These are phyloP conservation scores for Dermatophagoides farinae DNA, from an alignment of 1,140 invertebrate genomes.

Conservation along the genomic window DNA sequence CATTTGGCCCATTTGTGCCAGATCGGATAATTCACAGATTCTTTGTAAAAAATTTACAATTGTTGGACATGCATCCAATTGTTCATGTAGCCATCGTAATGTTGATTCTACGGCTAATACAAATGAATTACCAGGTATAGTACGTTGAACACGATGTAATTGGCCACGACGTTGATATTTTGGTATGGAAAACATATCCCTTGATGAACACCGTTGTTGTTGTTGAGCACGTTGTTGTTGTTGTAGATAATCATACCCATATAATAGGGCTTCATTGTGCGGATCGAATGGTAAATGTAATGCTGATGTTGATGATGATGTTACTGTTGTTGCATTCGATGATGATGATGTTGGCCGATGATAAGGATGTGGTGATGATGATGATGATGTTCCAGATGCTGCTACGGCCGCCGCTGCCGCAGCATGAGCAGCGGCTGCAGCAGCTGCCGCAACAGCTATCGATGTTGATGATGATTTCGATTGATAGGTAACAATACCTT, in stretches of 20 bases:
- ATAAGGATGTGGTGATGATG: background rate
- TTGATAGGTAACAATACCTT: constrained; percentile 43
- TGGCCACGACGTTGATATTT: constrained; percentile 8
- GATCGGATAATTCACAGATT: constrained; percentile 47
- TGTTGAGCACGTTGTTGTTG: background rate
- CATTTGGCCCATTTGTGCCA: constrained; percentile 44
- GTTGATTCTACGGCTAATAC: constrained; percentile 1
- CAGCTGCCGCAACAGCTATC: background rate
- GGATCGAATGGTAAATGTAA: background rate
- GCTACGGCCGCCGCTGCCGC: background rate
- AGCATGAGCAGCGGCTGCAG: background rate
- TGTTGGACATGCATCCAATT: constrained; percentile 2
- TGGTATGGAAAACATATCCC: background rate
- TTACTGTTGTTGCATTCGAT: too few species aligned
- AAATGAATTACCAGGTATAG: background rate
- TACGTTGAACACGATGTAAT: constrained; percentile 3
- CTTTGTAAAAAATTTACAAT: constrained; percentile 7
- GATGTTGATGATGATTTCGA: background rate
- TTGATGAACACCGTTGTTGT: too few species aligned
- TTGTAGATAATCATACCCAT: background rate
- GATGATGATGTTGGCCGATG: background rate
- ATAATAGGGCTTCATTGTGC: background rate
- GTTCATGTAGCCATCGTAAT: constrained; percentile 1
- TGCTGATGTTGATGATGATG: background rate
- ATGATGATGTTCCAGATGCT: background rate